phyloP scores from a whole-genome alignment of 2,888 invertebrate genomes.

The Chouioia cunea region DNA sequence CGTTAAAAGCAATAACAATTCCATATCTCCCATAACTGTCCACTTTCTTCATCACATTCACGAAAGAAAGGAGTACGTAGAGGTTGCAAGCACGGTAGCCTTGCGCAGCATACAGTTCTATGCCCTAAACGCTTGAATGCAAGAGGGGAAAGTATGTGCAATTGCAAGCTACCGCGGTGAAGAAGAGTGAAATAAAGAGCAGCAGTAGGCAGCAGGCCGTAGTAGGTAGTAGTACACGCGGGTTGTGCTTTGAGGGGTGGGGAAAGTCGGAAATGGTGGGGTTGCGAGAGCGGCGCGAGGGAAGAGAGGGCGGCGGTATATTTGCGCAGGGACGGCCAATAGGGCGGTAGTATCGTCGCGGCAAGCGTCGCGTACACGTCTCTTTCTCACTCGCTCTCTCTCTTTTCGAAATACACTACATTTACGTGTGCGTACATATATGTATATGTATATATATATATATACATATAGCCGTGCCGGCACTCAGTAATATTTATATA shows the following conservation, averaged over 20 bases:
- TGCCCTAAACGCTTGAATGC: too few species aligned
- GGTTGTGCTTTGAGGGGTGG: too few species aligned
- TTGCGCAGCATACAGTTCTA: too few species aligned
- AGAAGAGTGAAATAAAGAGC: slow-evolving; percentile 29
- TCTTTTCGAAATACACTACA: not conserved
- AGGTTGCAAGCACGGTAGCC: too few species aligned
- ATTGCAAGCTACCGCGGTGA: not conserved
- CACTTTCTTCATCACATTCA: too few species aligned
- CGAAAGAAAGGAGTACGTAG: too few species aligned
- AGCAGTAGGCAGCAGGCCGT: too few species aligned
- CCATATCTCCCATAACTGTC: too few species aligned
- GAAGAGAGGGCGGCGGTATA: slow-evolving; percentile 66
- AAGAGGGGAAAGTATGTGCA: not conserved
- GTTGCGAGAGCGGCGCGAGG: slow-evolving; percentile 51
- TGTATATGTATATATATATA: not conserved
- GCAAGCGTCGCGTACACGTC: slow-evolving; percentile 64
- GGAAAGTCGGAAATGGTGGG: slow-evolving; percentile 44
- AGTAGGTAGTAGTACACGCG: too few species aligned
- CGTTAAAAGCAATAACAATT: too few species aligned
- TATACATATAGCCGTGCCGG: not conserved
- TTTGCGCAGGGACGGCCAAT: slow-evolving; percentile 68
- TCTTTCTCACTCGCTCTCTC: not conserved
- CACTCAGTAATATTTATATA: not conserved
- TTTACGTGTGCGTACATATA: not conserved
- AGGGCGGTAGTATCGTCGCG: slow-evolving; percentile 69